These are phyloP conservation scores for Poecilobothrus nobilitatus DNA, from an alignment of 2,888 invertebrate species.

Conservation along the genomic window DNA sequence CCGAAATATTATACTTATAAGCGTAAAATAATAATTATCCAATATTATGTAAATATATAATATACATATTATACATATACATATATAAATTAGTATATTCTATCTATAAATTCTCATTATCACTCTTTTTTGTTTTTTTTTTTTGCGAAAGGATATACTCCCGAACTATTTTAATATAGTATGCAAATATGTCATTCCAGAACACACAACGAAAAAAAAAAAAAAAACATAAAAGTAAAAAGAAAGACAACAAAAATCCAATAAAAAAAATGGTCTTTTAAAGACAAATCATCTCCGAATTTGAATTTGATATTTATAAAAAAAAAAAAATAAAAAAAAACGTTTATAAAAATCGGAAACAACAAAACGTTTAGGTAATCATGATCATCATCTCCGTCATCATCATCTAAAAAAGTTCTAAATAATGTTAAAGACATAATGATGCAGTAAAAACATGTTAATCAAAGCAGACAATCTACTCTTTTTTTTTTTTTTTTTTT, in stretches of 20 bases:
- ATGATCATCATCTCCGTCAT: neutral
- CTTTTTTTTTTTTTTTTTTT: neutral
- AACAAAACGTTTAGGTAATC: constrained; percentile 4
- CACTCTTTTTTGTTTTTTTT: too few relatives aligned
- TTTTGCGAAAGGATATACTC: too few relatives aligned
- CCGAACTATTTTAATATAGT: too few relatives aligned
- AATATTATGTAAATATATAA: too few relatives aligned
- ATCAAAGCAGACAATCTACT: neutral
- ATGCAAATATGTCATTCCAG: too few relatives aligned
- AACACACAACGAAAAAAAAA: neutral
- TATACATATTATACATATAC: neutral
- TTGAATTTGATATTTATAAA: too few relatives aligned
- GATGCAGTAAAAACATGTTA: constrained; percentile 1
- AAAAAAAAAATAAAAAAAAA: neutral
- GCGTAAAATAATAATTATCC: too few relatives aligned
- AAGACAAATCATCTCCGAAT: neutral
- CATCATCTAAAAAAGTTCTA: neutral
- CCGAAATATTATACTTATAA: neutral
- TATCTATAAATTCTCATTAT: too few relatives aligned
- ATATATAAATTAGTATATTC: neutral
- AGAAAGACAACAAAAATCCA: too few relatives aligned
- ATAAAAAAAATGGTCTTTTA: neutral
- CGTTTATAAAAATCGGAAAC: neutral
- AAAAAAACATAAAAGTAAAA: too few relatives aligned
- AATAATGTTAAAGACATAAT: neutral